A percentile compares a stretch with the other conserved stretches of the same genome.
Conservation (phyloP, 2,113 vertebrate genomes). For the Cisticola juncidis region DNA sequence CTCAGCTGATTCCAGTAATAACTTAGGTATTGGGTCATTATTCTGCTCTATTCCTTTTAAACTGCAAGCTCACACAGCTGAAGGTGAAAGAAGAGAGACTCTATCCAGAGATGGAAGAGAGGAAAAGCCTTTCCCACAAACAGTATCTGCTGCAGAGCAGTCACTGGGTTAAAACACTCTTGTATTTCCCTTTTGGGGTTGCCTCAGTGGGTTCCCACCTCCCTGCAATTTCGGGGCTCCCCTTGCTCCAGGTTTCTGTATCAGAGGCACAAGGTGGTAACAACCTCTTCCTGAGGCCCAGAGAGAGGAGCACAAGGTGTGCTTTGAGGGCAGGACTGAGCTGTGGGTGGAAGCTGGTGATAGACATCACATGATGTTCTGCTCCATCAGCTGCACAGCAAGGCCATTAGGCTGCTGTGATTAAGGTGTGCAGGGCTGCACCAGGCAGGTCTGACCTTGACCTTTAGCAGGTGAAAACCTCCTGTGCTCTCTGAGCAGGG, state of each 20-base stretch:
- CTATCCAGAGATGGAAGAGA: background rate
- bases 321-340: background rate
- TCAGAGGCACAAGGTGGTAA: background rate
- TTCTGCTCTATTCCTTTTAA: background rate
- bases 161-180: background rate
- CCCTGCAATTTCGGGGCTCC: background rate
- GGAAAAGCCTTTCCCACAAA: background rate
- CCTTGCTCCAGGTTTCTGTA: fast-evolving
- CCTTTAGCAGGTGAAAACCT: background rate
- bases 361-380: slow-evolving; percentile 45
- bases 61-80: background rate
- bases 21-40: background rate
- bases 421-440: background rate
- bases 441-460: slow-evolving; percentile 35
- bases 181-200: background rate
- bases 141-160: background rate
- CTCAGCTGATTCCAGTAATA: background rate
- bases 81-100: background rate
- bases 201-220: background rate
- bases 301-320: background rate
- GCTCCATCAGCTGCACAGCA: background rate
- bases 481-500: background rate
- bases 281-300: background rate
- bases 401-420: slow-evolving; percentile 5
- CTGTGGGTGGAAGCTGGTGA: background rate